Conservation (phyloP, 2,888 invertebrate genomes). For the Agrotis puta region DNA sequence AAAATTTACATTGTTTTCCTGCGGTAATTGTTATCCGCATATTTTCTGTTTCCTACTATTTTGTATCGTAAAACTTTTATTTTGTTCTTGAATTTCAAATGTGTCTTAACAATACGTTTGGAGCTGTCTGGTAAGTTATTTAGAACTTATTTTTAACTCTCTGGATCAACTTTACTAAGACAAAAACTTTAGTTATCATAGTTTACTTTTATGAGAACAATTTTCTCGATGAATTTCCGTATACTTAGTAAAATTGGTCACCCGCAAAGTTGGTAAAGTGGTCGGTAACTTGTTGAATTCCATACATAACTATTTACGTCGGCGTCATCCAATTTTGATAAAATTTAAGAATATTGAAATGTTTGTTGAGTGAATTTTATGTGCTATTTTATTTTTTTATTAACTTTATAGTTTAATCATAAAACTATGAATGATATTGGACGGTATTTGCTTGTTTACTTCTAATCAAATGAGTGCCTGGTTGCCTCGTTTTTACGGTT, state of each 20-base stretch:
- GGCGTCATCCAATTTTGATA: constrained; percentile 9
- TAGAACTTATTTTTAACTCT: background rate
- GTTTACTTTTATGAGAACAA: background rate
- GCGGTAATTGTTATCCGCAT: background rate
- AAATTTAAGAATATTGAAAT: constrained; percentile 8
- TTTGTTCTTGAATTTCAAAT: constrained; percentile 1
- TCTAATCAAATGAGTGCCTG: background rate
- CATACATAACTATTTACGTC: constrained; percentile 16
- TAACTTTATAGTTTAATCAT: background rate
- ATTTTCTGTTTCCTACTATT: background rate
- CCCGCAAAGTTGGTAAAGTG: background rate
- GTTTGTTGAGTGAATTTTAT: background rate
- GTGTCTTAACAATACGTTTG: constrained; percentile 28
- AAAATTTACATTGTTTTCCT: constrained; percentile 7
- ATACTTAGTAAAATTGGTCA: background rate
- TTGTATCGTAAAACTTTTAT: background rate
- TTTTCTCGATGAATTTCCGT: background rate
- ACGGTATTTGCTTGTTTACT: background rate
- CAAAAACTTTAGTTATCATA: background rate
- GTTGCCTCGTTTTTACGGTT: background rate
- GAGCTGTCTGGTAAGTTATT: constrained; percentile 42
- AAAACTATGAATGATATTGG: background rate
- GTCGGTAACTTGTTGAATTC: constrained; percentile 25
- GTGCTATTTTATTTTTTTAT: background rate
- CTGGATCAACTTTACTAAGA: background rate